A percentile compares a stretch with the other conserved stretches of the same genome.
phyloP scores from a whole-genome alignment of 2,113 vertebrate genomes.

The Origma solitaria region DNA sequence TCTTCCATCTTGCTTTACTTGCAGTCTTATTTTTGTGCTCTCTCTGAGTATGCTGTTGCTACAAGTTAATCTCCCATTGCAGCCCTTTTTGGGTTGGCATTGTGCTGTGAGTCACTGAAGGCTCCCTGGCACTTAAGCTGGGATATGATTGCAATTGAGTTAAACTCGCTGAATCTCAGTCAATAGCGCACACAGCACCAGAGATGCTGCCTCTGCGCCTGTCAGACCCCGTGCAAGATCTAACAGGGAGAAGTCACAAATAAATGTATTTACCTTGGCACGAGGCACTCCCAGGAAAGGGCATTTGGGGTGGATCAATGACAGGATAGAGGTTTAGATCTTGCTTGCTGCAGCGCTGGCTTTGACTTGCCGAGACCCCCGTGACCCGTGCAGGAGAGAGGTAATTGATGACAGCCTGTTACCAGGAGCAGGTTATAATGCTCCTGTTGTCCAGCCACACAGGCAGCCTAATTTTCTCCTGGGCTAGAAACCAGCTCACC shows the following conservation, averaged over 20 bases:
- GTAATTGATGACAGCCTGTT: slow-evolving; percentile 8
- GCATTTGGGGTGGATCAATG: neutral
- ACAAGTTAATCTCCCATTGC: neutral
- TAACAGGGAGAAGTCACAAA: neutral
- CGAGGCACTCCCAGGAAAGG: neutral
- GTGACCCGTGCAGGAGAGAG: neutral
- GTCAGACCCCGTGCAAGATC: neutral
- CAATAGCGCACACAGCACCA: neutral
- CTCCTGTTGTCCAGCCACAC: neutral
- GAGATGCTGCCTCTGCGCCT: neutral
- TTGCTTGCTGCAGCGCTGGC: neutral
- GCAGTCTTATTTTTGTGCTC: neutral
- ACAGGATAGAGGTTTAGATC: neutral
- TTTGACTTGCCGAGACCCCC: neutral
- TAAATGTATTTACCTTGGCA: slow-evolving; percentile 10
- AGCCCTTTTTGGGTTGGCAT: neutral
- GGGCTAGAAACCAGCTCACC: neutral
- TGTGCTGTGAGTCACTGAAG: fast-evolving
- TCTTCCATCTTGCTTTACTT: neutral
- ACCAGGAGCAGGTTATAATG: neutral
- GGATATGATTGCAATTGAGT: neutral
- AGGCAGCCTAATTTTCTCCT: slow-evolving; percentile 1
- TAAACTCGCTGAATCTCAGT: neutral
- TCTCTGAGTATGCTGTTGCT: neutral
- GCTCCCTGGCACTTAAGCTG: neutral